A percentile compares a stretch with the other conserved stretches of the same genome.
These are phyloP conservation scores for Sphenodon punctatus DNA, from an alignment of 2,797 vertebrate genomes.

Conservation along the genomic window DNA sequence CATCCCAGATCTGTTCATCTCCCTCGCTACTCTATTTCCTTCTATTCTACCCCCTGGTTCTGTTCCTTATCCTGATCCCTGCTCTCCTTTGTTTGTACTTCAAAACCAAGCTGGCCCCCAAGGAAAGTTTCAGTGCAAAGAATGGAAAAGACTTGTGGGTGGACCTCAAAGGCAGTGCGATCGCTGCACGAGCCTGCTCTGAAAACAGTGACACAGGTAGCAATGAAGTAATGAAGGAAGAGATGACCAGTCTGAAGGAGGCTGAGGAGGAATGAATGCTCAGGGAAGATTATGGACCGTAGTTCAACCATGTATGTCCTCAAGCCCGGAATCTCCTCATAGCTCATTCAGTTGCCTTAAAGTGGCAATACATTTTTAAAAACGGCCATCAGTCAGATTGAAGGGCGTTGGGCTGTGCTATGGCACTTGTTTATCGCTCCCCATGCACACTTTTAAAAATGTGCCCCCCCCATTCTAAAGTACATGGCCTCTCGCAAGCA, in stretches of 20 bases:
- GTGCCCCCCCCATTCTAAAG: no score
- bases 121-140: not conserved
- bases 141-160: slow-evolving; percentile 22
- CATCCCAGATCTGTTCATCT: slow-evolving; percentile 67
- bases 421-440: not conserved
- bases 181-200: not conserved
- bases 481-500: no score
- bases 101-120: slow-evolving; percentile 14
- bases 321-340: not conserved
- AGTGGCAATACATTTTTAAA: not conserved
- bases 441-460: no score
- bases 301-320: not conserved
- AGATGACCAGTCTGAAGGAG: not conserved
- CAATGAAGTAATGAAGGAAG: not conserved
- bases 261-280: not conserved
- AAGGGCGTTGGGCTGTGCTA: not conserved
- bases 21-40: slow-evolving; percentile 62
- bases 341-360: not conserved
- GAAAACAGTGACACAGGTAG: not conserved
- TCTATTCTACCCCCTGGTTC: slow-evolving; percentile 40
- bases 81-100: slow-evolving; percentile 20
- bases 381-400: not conserved
- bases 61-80: slow-evolving; percentile 41
- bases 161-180: not conserved
- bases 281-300: not conserved